Conservation (phyloP, 2,113 vertebrate genomes). For the Sialia sialis region DNA sequence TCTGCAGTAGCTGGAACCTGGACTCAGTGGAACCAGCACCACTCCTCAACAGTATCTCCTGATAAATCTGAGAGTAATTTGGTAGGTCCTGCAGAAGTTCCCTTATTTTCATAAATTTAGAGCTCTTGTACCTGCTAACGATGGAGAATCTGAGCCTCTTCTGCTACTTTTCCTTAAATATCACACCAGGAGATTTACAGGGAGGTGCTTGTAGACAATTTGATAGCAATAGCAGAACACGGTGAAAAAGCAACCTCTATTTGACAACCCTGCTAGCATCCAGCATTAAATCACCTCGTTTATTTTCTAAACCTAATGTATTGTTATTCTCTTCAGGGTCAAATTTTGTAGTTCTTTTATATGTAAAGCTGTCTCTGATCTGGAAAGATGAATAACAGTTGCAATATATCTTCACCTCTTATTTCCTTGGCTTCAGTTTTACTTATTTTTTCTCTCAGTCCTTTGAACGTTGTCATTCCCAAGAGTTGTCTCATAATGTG, state of each 20-base stretch:
- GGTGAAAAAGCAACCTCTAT: not conserved
- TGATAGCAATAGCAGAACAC: not conserved
- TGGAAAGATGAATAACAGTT: not conserved
- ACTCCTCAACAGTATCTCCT: not conserved
- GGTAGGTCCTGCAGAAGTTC: not conserved
- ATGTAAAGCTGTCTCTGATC: not conserved
- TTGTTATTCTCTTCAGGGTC: not conserved
- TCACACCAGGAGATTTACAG: not conserved
- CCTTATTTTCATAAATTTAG: not conserved
- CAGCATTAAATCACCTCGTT: not conserved
- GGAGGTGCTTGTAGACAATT: not conserved
- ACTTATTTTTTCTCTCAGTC: not conserved
- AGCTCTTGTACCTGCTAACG: not conserved
- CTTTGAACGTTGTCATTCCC: not conserved
- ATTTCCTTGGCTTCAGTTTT: not conserved
- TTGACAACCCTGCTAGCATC: not conserved
- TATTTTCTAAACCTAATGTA: not conserved
- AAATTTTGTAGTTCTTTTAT: not conserved
- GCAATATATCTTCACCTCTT: not conserved
- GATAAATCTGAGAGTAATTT: not conserved
- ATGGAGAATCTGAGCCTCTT: not conserved
- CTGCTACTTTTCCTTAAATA: not conserved
- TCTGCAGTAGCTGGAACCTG: not conserved
- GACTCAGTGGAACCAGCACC: not conserved
- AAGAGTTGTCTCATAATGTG: not conserved